Percentiles rank a stretch among this genome's conserved stretches.
Evolutionary conservation across 1,140 invertebrate species (phyloP).

Genomic region (Hydropsyche tenuis): DNA sequence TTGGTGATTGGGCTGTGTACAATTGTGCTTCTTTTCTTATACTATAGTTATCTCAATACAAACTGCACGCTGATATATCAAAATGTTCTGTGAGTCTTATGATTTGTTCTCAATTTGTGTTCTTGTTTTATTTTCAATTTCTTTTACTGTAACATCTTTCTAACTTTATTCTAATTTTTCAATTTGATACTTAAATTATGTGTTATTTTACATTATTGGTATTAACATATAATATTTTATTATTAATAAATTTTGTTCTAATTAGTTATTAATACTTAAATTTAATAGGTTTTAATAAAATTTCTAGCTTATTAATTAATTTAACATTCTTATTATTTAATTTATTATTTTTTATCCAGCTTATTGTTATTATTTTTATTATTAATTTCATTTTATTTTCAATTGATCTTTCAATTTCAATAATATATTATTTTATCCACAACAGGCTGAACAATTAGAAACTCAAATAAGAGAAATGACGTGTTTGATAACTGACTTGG

Average conservation of each 20-base stretch:
- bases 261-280: too few relatives aligned
- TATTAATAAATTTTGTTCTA: too few relatives aligned
- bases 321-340: too few relatives aligned
- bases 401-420: background rate
- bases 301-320: too few relatives aligned
- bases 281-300: too few relatives aligned
- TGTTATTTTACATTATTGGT: too few relatives aligned
- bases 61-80: constrained; percentile 26
- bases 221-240: too few relatives aligned
- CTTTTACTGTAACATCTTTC: background rate
- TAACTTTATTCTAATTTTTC: background rate
- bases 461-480: constrained; percentile 72
- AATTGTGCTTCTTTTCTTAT: constrained; percentile 29
- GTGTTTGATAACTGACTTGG: constrained; percentile 65
- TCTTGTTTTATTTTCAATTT: background rate
- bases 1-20: constrained; percentile 31
- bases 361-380: too few relatives aligned
- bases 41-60: constrained; percentile 35
- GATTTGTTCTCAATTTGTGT: background rate
- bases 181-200: too few relatives aligned
- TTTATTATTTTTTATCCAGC: too few relatives aligned
- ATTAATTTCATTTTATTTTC: too few relatives aligned
- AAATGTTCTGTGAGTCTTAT: constrained; percentile 37
- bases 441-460: constrained; percentile 76
- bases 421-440: constrained; percentile 31